phyloP scores from a whole-genome alignment of 92 coral and sea anemone genomes.

The Isaurus tuberculatus region DNA sequence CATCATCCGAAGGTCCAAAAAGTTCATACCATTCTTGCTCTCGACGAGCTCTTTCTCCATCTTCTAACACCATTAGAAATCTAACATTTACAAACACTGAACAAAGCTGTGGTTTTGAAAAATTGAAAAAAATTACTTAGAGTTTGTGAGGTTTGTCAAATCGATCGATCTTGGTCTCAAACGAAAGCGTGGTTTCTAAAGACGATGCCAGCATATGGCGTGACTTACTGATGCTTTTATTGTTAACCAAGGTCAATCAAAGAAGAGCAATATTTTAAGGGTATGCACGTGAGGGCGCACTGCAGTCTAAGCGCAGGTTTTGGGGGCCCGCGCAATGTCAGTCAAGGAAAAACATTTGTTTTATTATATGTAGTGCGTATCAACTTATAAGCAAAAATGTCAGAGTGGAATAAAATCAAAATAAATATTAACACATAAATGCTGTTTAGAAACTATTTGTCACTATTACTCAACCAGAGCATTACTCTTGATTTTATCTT shows the following conservation, averaged over 20 bases:
- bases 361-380: too few species aligned
- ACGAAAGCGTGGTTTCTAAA: constrained; percentile 44
- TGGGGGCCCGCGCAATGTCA: not conserved
- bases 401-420: too few species aligned
- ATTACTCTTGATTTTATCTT: too few species aligned
- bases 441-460: too few species aligned
- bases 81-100: constrained; percentile 1
- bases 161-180: constrained; percentile 42
- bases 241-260: constrained; percentile 28
- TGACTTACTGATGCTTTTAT: constrained; percentile 27
- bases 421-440: too few species aligned
- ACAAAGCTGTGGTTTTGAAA: not conserved
- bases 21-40: constrained; percentile 12
- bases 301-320: constrained; percentile 14
- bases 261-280: not conserved
- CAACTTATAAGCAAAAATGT: too few species aligned
- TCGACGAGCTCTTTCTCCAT: constrained; percentile 22
- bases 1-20: constrained; percentile 18
- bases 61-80: constrained; percentile 14
- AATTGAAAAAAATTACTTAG: not conserved
- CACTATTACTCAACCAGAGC: too few species aligned
- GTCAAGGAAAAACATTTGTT: too few species aligned
- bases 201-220: constrained; percentile 17
- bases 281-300: constrained; percentile 16
- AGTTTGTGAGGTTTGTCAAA: constrained; percentile 26